These are phyloP conservation scores for Mola mola DNA, from an alignment of 2,113 vertebrate species.

Conservation along the genomic window DNA sequence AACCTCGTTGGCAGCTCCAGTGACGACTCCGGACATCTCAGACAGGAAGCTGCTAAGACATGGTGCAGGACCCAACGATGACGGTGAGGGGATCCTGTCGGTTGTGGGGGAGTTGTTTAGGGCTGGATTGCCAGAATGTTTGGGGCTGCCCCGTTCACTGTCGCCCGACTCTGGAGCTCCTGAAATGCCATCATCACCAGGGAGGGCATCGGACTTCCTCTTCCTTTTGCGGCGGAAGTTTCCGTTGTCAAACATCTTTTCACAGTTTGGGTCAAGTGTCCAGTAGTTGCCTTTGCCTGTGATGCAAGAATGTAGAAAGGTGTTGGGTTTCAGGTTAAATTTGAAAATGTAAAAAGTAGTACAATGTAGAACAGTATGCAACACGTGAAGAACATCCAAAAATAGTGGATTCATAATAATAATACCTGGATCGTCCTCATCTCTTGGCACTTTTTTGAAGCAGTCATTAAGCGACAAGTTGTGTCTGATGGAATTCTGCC, in stretches of 20 bases:
- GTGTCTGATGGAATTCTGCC: constrained; percentile 96
- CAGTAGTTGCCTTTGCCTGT: constrained; percentile 98
- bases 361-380: neutral
- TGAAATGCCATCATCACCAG: constrained; percentile 63
- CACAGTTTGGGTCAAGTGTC: constrained; percentile 98
- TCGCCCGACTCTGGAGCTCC: constrained; percentile 85
- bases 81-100: constrained; percentile 85
- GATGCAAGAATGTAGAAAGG: constrained; percentile 7
- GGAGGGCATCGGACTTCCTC: constrained; percentile 89
- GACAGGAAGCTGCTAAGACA: constrained; percentile 93
- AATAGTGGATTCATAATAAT: neutral
- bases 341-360: neutral
- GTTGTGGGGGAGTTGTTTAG: constrained; percentile 82
- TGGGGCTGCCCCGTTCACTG: constrained; percentile 80
- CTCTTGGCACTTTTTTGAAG: constrained; percentile 98
- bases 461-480: constrained; percentile 95
- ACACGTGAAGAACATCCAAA: neutral
- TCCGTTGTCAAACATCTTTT: constrained; percentile 99
- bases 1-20: constrained; percentile 70
- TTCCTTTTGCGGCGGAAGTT: constrained; percentile 99
- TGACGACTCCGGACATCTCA: constrained; percentile 90
- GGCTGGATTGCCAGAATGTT: constrained; percentile 66
- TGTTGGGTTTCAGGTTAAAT: neutral
- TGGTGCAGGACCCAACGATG: constrained; percentile 74
- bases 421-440: constrained; percentile 96